These are phyloP conservation scores for Agriopis leucophaearia DNA, from an alignment of 2,888 invertebrate species.

Conservation along the genomic window DNA sequence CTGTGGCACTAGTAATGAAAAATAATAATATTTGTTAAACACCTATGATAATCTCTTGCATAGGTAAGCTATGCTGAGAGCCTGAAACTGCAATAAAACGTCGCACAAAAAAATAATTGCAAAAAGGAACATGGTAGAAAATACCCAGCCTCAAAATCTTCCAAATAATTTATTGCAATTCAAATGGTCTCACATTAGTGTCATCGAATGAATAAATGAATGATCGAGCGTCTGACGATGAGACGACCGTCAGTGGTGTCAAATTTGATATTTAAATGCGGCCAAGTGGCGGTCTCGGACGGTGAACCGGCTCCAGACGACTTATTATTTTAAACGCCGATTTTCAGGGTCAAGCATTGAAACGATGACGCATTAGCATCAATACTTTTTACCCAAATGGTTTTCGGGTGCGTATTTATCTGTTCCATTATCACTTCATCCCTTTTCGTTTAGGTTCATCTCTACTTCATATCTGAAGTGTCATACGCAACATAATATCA, in stretches of 20 bases:
- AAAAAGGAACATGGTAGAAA: too few species aligned
- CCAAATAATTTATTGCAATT: conserved; percentile 13
- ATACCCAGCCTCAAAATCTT: conserved; percentile 6
- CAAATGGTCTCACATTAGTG: conserved; percentile 34
- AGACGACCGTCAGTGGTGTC: conserved; percentile 38
- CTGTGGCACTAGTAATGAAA: too few species aligned
- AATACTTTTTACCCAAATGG: not conserved
- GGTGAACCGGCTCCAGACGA: conserved; percentile 11
- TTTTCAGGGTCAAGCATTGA: conserved; percentile 3
- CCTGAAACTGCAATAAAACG: too few species aligned
- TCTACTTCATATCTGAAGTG: too few species aligned
- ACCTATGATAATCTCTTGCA: too few species aligned
- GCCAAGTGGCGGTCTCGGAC: conserved; percentile 41
- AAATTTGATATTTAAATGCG: conserved; percentile 52
- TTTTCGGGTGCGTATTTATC: too few species aligned
- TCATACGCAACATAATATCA: too few species aligned
- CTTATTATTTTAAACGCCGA: conserved; percentile 3
- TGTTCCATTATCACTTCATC: too few species aligned
- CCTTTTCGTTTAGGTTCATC: too few species aligned
- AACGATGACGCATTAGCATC: not conserved
- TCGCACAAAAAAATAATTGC: too few species aligned
- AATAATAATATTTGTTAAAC: too few species aligned
- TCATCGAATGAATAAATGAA: conserved; percentile 48
- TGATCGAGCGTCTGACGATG: conserved; percentile 30
- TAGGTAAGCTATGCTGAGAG: too few species aligned